Percentiles rank a stretch among this genome's conserved stretches.
phyloP scores from a whole-genome alignment of 2,888 invertebrate species.

The Drosophila helvetica region DNA sequence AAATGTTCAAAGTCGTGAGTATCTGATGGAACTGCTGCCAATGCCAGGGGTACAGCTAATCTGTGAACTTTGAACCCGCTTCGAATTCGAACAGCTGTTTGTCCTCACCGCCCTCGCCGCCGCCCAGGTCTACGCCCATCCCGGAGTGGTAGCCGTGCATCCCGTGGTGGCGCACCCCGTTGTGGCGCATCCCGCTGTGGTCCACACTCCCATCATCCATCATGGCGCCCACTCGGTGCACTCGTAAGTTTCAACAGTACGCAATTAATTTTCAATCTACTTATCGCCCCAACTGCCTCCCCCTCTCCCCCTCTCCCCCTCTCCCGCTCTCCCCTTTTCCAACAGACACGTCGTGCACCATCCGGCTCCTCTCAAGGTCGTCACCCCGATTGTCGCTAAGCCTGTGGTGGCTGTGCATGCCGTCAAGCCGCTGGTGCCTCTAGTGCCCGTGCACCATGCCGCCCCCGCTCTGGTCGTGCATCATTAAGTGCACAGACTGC shows the following conservation, averaged over 20 bases:
- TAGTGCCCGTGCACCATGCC: constrained; percentile 82
- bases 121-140: constrained; percentile 75
- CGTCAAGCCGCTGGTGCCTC: constrained; percentile 73
- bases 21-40: constrained; percentile 21
- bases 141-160: constrained; percentile 82
- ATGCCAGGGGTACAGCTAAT: constrained; percentile 28
- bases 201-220: constrained; percentile 73
- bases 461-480: constrained; percentile 81
- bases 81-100: constrained; percentile 72
- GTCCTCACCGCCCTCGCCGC: constrained; percentile 78
- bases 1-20: constrained; percentile 83
- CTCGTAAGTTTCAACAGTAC: constrained; percentile 69
- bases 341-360: constrained; percentile 82
- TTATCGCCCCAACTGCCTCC: constrained; percentile 3
- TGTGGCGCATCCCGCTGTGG: constrained; percentile 68
- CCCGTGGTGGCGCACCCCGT: constrained; percentile 78
- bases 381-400: constrained; percentile 76
- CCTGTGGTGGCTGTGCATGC: constrained; percentile 76
- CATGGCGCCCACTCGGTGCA: constrained; percentile 81
- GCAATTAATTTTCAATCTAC: constrained; percentile 30
- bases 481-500: constrained; percentile 65
- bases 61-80: constrained; percentile 43
- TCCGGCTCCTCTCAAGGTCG: constrained; percentile 82
- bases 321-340: constrained; percentile 5
- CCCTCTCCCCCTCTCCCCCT: constrained; percentile 2